Evolutionary conservation across 2,888 invertebrate species (phyloP), one percentile per base, ranked within the genome.

Genomic region (Drosophila tripunctata): DNA sequence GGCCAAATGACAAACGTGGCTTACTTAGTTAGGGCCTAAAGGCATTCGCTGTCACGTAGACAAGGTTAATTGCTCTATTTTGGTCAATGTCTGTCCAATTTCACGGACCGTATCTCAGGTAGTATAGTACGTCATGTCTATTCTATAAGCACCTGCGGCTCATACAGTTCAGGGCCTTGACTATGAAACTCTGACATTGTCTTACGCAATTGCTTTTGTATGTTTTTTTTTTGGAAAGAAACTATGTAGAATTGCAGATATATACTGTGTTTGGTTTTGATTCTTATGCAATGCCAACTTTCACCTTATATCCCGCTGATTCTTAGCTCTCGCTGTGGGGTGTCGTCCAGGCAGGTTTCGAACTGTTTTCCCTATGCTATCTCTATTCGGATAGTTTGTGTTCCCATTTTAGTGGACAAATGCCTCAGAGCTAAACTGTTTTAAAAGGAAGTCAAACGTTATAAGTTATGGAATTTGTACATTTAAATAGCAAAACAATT

Each of bases 11-110:
- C 50, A 63, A 65, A 69, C 38, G 70, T 55, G 61, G 50, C 43
- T n/a, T 15, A 40, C 38, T 41, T 50, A 51, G 41, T 24, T 40
- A 52, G 60, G 55, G 45, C 36, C 48, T 51, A 48, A 55, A 67
- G 17, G 27, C 33, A 36, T 33, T 64, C 40, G 47, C 56, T 41
- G 67, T 54, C 81, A 85, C 81, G 81, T 85, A 82, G 79, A 40
- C 77, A 75, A 82, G 83, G 86, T 67, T 81, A 81, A 81, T 81
- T 79, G 67, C 86, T 81, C 77, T 79, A 79, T 79, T 82, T 84
- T 64, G 73, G 62, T 41, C 36, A 63, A 31, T 35, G 47, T 51
- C 27, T 45, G 54, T 6, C 19, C 24, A 47, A 60, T 67, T 75
- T 71, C 41, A 70, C 27, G 71, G 50, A 33, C 56, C 33, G 33